Conservation (phyloP, 2,113 vertebrate genomes). For the Erythrocercus mccallii region DNA sequence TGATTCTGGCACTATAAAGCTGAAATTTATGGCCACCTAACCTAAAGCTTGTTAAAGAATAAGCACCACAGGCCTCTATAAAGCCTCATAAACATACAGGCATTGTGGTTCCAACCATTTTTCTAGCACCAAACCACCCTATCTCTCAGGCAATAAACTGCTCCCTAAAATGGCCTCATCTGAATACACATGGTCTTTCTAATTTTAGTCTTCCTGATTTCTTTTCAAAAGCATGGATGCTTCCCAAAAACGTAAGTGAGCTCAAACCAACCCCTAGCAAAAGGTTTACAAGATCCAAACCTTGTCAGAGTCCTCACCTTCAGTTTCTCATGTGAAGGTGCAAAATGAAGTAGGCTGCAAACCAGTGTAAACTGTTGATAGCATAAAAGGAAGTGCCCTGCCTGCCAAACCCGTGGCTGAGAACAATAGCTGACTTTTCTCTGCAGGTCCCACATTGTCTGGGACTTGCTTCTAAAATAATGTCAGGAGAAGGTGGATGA, state of each 20-base stretch:
- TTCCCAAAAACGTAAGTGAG: neutral
- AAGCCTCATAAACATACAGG: neutral
- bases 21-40: neutral
- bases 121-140: neutral
- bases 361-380: neutral
- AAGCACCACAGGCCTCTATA: neutral
- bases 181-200: neutral
- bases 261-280: neutral
- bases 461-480: neutral
- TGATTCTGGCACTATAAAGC: neutral
- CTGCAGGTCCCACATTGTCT: neutral
- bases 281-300: neutral
- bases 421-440: neutral
- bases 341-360: neutral
- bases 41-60: neutral
- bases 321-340: neutral
- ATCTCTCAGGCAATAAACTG: neutral
- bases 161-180: neutral
- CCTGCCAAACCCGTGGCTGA: neutral
- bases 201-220: neutral
- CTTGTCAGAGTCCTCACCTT: neutral
- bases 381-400: neutral
- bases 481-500: neutral
- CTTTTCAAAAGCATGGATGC: neutral
- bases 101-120: neutral